Evolutionary conservation across 2,888 invertebrate genomes (phyloP).

Genomic region (Chesias legatella): DNA sequence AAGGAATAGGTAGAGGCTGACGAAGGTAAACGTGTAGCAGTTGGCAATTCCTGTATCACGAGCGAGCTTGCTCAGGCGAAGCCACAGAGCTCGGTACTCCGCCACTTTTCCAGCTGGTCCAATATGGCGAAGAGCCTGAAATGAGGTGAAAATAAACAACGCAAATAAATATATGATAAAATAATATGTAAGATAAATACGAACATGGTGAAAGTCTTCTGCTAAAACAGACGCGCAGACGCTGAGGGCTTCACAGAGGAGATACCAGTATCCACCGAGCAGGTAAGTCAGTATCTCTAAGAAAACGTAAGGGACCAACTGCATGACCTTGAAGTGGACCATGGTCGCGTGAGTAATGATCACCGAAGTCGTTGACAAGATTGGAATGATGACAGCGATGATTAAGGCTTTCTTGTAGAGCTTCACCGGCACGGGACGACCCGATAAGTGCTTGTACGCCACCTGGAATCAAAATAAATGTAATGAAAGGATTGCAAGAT

Average conservation of each 20-base stretch:
- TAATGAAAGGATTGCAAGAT: not conserved
- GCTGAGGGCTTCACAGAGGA: slow-evolving; percentile 84
- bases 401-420: slow-evolving; percentile 80
- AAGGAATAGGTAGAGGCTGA: slow-evolving; percentile 85
- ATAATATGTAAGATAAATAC: slow-evolving; percentile 4
- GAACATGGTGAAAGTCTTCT: slow-evolving; percentile 84
- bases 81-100: slow-evolving; percentile 86
- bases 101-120: slow-evolving; percentile 85
- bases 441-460: slow-evolving; percentile 82
- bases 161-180: not conserved
- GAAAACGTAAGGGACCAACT: slow-evolving; percentile 85
- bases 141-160: slow-evolving; percentile 9
- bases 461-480: slow-evolving; percentile 52
- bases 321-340: slow-evolving; percentile 83
- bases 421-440: slow-evolving; percentile 76
- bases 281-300: slow-evolving; percentile 85
- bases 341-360: slow-evolving; percentile 85
- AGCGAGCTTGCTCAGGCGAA: slow-evolving; percentile 84
- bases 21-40: slow-evolving; percentile 85
- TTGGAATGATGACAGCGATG: slow-evolving; percentile 80
- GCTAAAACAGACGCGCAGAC: slow-evolving; percentile 83
- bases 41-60: slow-evolving; percentile 84
- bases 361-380: slow-evolving; percentile 83
- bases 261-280: slow-evolving; percentile 86
- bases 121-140: slow-evolving; percentile 82